Evolutionary conservation across 2,888 invertebrate species (phyloP).

Genomic region (Leptinotarsa tumamoca): DNA sequence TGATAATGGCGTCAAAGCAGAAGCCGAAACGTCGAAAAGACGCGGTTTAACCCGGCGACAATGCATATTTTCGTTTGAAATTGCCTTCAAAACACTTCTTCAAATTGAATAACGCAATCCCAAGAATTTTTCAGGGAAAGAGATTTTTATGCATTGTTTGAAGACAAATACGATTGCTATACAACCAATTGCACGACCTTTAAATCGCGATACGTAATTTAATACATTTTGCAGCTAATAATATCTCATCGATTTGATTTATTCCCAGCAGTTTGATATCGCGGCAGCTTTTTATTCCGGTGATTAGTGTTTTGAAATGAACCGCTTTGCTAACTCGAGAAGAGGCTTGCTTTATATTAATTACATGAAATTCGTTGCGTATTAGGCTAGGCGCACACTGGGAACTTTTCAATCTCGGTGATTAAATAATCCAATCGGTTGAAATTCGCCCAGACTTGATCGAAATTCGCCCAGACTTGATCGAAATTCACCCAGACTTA

Average conservation of each 20-base stretch:
- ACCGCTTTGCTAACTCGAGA: background rate
- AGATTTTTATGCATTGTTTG: background rate
- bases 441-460: too few species aligned
- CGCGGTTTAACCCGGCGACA: too few species aligned
- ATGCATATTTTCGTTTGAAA: too few species aligned
- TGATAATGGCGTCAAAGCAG: too few species aligned
- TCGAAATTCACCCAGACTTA: too few species aligned
- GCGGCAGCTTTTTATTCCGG: background rate
- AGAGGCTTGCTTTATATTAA: background rate
- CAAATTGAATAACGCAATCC: background rate
- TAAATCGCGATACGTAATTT: background rate
- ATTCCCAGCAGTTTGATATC: slow-evolving; percentile 6
- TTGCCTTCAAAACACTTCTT: too few species aligned
- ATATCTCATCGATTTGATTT: slow-evolving; percentile 20
- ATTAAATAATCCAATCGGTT: too few species aligned
- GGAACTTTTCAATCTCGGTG: background rate
- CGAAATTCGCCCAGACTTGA: too few species aligned
- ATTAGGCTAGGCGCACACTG: background rate
- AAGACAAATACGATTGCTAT: slow-evolving; percentile 7
- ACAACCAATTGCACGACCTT: background rate
- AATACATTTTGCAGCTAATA: slow-evolving; percentile 32
- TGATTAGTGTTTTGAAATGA: slow-evolving; percentile 6
- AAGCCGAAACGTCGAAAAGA: too few species aligned
- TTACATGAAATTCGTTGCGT: background rate
- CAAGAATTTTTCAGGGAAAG: background rate